Percentiles rank a stretch among this genome's conserved stretches.
These are phyloP conservation scores for Knipowitschia caucasica DNA, from an alignment of 2,797 vertebrate species.

Conservation along the genomic window DNA sequence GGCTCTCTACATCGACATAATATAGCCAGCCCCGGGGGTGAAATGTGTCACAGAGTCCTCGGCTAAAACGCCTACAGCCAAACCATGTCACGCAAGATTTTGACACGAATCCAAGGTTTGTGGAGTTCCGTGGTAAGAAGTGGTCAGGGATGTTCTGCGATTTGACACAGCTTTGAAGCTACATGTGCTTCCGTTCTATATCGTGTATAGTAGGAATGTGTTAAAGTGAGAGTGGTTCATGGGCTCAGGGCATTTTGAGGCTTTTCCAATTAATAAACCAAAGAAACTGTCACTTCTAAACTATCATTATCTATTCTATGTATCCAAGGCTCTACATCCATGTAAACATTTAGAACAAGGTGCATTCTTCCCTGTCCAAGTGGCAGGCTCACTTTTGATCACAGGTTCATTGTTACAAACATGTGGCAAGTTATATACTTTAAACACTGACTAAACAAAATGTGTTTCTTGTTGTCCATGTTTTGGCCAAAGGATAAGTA, in stretches of 20 bases:
- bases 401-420: too few relatives aligned
- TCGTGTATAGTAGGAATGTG: neutral
- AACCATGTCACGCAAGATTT: slow-evolving; percentile 2
- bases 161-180: neutral
- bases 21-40: neutral
- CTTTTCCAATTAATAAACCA: neutral
- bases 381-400: too few relatives aligned
- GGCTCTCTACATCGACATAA: neutral
- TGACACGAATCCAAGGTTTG: neutral
- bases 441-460: too few relatives aligned
- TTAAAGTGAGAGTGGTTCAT: neutral
- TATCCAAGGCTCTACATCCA: too few relatives aligned
- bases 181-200: neutral
- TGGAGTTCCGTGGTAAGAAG: neutral
- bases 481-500: too few relatives aligned
- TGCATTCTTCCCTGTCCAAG: too few relatives aligned
- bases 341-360: too few relatives aligned
- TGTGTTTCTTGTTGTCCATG: too few relatives aligned
- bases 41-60: slow-evolving; percentile 7
- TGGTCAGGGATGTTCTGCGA: neutral
- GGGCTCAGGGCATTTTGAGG: neutral
- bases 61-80: neutral
- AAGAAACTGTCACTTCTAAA: too few relatives aligned
- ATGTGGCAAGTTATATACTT: too few relatives aligned
- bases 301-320: too few relatives aligned